These are phyloP conservation scores for Papilio demoleus DNA, from an alignment of 2,888 invertebrate species.

Conservation along the genomic window DNA sequence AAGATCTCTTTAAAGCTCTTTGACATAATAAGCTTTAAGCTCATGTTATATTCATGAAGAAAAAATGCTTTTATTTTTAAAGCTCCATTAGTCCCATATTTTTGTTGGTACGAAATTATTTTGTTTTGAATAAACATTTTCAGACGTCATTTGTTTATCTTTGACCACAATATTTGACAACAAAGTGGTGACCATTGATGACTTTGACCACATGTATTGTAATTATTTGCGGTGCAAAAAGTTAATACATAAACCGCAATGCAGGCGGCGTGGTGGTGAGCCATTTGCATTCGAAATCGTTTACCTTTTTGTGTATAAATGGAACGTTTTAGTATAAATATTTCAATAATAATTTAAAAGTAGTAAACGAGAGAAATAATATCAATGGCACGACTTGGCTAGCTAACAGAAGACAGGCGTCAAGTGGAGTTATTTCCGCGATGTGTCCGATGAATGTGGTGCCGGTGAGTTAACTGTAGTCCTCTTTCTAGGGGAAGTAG, in stretches of 20 bases:
- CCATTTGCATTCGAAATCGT: constrained; percentile 9
- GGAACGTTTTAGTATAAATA: background rate
- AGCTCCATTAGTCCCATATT: too few relatives aligned
- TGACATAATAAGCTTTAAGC: constrained; percentile 22
- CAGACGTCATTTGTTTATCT: too few relatives aligned
- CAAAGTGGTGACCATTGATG: constrained; percentile 9
- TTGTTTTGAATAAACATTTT: too few relatives aligned
- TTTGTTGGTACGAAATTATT: too few relatives aligned
- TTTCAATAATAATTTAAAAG: too few relatives aligned
- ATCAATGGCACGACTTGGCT: too few relatives aligned
- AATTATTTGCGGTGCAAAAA: constrained; percentile 5
- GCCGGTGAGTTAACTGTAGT: too few relatives aligned
- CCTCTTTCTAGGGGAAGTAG: too few relatives aligned
- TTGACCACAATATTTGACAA: background rate
- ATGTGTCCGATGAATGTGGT: too few relatives aligned
- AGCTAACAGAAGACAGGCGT: too few relatives aligned
- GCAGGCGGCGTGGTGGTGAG: constrained; percentile 2
- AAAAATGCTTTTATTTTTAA: constrained; percentile 15
- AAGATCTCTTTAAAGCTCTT: constrained; percentile 25
- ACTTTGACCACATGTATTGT: background rate
- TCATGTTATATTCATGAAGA: constrained; percentile 31
- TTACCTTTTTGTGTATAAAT: constrained; percentile 3
- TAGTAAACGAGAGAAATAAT: too few relatives aligned
- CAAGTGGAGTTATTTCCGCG: too few relatives aligned
- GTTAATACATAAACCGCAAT: constrained; percentile 1